A percentile compares a stretch with the other conserved stretches of the same genome.
These are phyloP conservation scores for Icerya purchasi DNA, from an alignment of 2,888 invertebrate species.

Conservation along the genomic window DNA sequence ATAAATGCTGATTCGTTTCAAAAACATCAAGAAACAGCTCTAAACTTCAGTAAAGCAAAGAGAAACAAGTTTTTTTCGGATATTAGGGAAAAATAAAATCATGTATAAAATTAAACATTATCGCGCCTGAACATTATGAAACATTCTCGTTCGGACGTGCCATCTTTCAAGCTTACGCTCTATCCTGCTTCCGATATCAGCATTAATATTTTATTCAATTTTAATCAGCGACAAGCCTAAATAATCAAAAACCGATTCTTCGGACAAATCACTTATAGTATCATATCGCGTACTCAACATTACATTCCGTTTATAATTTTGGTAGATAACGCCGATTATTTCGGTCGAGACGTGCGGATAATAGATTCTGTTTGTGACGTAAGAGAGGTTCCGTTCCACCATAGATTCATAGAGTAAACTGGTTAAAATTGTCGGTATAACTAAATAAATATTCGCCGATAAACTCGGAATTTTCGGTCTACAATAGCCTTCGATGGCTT, in stretches of 20 bases:
- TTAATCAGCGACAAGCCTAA: neutral
- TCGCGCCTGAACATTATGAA: too few relatives aligned
- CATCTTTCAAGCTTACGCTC: too few relatives aligned
- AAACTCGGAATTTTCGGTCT: neutral
- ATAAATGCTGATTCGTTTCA: too few relatives aligned
- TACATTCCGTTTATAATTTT: neutral
- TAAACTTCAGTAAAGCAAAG: too few relatives aligned
- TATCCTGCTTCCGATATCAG: too few relatives aligned
- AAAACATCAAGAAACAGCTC: too few relatives aligned
- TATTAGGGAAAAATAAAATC: too few relatives aligned
- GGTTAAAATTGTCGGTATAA: neutral
- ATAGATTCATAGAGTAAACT: neutral
- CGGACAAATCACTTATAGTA: neutral
- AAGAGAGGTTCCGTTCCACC: neutral
- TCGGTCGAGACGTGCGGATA: neutral
- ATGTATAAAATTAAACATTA: too few relatives aligned
- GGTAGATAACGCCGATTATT: neutral
- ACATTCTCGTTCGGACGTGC: too few relatives aligned
- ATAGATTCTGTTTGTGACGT: neutral
- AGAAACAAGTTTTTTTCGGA: too few relatives aligned
- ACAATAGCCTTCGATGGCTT: neutral
- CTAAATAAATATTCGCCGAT: neutral
- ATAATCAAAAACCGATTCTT: neutral
- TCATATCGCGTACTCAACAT: neutral
- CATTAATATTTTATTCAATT: neutral